phyloP scores from a whole-genome alignment of 2,797 vertebrate genomes.

The Spinus olivaceus region DNA sequence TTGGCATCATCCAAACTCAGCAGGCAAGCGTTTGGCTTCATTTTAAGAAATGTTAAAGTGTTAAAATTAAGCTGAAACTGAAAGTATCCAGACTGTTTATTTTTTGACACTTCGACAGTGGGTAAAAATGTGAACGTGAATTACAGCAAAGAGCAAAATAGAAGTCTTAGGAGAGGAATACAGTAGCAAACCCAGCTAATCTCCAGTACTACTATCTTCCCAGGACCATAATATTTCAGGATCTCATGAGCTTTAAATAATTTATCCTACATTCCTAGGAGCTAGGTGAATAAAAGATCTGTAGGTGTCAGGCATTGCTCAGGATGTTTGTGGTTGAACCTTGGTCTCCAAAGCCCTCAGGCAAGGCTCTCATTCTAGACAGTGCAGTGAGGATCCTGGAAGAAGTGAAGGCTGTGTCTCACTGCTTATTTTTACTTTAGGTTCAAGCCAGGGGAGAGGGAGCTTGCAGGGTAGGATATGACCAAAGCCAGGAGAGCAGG shows the following conservation, averaged over 20 bases:
- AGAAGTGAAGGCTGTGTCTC: not conserved
- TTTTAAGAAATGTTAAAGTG: slow-evolving; percentile 2
- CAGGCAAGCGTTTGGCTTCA: not conserved
- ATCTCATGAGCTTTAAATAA: not conserved
- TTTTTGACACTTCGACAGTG: not conserved
- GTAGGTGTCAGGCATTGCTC: not conserved
- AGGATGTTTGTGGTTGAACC: not conserved
- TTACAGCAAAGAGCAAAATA: not conserved
- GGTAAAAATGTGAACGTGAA: not conserved
- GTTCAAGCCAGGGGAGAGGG: not conserved
- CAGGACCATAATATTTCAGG: not conserved
- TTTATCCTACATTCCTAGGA: not conserved
- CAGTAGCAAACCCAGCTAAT: not conserved
- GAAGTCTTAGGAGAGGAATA: not conserved
- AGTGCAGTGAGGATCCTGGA: not conserved
- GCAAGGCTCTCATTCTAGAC: not conserved
- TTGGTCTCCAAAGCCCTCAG: not conserved
- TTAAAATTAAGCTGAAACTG: slow-evolving; percentile 23
- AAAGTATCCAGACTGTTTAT: not conserved
- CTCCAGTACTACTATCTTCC: not conserved
- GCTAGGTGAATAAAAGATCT: not conserved
- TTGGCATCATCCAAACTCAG: not conserved
- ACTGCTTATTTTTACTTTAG: not conserved
- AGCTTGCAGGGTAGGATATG: not conserved
- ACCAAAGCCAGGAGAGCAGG: not conserved